phyloP scores from a whole-genome alignment of 2,888 invertebrate species.

The Epinotia ramella region DNA sequence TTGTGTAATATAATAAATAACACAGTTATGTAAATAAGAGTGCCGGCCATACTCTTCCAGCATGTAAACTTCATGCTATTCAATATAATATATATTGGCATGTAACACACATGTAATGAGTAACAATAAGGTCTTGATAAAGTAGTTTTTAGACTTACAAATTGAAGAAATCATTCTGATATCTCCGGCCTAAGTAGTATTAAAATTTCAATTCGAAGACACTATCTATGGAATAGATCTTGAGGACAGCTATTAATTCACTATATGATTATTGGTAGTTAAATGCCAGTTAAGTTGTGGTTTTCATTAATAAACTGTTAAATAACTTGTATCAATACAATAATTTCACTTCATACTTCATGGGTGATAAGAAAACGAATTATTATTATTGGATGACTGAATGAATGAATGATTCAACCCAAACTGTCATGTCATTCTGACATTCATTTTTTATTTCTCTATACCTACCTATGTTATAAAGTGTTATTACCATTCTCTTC shows the following conservation, averaged over 20 bases:
- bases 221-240: not conserved
- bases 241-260: not conserved
- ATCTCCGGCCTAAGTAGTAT: not conserved
- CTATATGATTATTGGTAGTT: not conserved
- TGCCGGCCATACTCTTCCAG: not conserved
- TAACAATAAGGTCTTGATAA: not conserved
- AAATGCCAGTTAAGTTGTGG: not conserved
- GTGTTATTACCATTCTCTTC: not conserved
- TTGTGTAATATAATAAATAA: not conserved
- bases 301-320: constrained; percentile 30
- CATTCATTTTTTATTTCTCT: not conserved
- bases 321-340: not conserved
- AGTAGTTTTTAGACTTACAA: constrained; percentile 52
- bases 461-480: not conserved
- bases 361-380: not conserved
- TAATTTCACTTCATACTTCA: constrained; percentile 7
- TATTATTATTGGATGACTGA: constrained; percentile 5
- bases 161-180: constrained; percentile 55
- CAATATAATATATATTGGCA: not conserved
- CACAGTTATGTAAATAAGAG: too few species aligned
- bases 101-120: not conserved
- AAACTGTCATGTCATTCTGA: constrained; percentile 22
- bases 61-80: not conserved
- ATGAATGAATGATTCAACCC: constrained; percentile 13
- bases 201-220: constrained; percentile 2